Conservation (phyloP, 2,113 vertebrate genomes). For the Athene noctua region DNA sequence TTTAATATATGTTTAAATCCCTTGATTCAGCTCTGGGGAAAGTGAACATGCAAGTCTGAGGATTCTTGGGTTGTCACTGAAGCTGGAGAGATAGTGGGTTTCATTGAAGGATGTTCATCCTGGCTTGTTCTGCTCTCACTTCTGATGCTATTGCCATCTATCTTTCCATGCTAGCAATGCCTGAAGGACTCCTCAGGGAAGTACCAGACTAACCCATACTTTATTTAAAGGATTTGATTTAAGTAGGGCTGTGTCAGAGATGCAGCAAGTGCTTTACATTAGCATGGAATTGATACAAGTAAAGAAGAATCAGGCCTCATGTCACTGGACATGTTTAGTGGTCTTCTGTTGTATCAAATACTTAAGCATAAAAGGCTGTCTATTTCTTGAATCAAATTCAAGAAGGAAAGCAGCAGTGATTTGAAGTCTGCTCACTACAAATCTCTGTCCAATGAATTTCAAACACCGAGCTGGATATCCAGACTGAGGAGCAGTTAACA, state of each 20-base stretch:
- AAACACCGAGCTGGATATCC: background rate
- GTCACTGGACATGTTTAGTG: background rate
- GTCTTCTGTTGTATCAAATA: background rate
- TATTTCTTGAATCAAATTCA: background rate
- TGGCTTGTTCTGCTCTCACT: background rate
- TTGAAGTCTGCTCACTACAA: constrained; percentile 20
- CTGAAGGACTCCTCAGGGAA: background rate
- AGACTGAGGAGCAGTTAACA: constrained; percentile 16
- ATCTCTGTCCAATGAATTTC: background rate
- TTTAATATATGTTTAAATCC: background rate
- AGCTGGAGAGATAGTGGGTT: background rate
- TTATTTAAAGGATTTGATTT: background rate
- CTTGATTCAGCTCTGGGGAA: background rate
- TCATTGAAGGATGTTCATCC: background rate
- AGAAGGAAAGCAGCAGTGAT: background rate
- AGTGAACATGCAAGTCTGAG: background rate
- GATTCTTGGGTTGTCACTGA: background rate
- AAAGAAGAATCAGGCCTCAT: background rate
- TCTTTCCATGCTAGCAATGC: background rate
- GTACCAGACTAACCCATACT: background rate
- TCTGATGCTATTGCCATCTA: background rate
- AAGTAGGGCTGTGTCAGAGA: background rate
- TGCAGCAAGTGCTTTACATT: background rate
- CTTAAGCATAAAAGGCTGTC: background rate
- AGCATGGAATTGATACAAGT: background rate